Percentiles rank a stretch among this genome's conserved stretches.
Evolutionary conservation across 2,888 invertebrate species (phyloP).

Genomic region (Junonia oenone): DNA sequence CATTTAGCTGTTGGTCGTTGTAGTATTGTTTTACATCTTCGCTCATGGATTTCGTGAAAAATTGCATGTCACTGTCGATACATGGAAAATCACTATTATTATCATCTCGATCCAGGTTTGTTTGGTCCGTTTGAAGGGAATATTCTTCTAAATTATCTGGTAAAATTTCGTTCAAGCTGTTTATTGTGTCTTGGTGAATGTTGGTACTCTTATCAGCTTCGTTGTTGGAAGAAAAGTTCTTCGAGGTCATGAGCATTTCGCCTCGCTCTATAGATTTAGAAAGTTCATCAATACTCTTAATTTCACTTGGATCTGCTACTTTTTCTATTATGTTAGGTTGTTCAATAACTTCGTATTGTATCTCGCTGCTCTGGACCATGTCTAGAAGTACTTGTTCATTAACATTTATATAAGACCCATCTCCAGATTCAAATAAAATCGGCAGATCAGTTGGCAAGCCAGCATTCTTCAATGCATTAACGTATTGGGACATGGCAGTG

Average conservation of each 20-base stretch:
- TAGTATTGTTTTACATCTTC: slow-evolving; percentile 74
- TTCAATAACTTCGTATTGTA: slow-evolving; percentile 75
- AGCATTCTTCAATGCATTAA: slow-evolving; percentile 69
- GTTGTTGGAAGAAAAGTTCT: slow-evolving; percentile 44
- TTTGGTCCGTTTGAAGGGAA: slow-evolving; percentile 50
- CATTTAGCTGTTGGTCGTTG: slow-evolving; percentile 61
- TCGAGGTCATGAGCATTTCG: slow-evolving; percentile 59
- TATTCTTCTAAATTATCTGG: slow-evolving; percentile 67
- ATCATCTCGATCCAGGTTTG: slow-evolving; percentile 51
- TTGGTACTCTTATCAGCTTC: slow-evolving; percentile 51
- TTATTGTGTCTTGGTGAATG: slow-evolving; percentile 59
- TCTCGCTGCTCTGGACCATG: slow-evolving; percentile 75
- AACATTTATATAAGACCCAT: slow-evolving; percentile 82
- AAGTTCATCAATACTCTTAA: slow-evolving; percentile 72
- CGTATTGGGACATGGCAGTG: slow-evolving; percentile 71
- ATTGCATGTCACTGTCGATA: slow-evolving; percentile 72
- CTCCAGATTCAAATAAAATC: slow-evolving; percentile 82
- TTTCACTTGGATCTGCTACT: slow-evolving; percentile 69
- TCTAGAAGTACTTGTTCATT: slow-evolving; percentile 81
- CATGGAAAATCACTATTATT: slow-evolving; percentile 64
- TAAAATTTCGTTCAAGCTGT: slow-evolving; percentile 60
- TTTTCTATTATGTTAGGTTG: slow-evolving; percentile 75
- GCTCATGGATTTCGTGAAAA: slow-evolving; percentile 71
- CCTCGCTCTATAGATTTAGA: slow-evolving; percentile 72
- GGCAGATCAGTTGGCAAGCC: slow-evolving; percentile 71